These are phyloP conservation scores for Patella pellucida DNA, from an alignment of 2,888 invertebrate genomes.

Conservation along the genomic window DNA sequence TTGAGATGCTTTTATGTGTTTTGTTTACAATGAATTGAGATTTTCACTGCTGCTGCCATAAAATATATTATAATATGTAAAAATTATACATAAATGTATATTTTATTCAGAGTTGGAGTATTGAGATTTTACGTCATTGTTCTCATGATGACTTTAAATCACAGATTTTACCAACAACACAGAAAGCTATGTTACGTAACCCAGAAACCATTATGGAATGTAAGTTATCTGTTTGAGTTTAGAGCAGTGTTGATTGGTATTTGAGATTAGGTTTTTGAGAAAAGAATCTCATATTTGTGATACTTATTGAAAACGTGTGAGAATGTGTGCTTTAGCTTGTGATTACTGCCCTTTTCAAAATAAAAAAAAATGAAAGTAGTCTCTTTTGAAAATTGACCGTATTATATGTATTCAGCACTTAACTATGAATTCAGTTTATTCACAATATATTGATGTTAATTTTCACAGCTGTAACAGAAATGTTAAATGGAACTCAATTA, in stretches of 20 bases:
- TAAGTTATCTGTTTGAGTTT: constrained; percentile 35
- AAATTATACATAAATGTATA: not conserved
- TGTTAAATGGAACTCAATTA: constrained; percentile 80
- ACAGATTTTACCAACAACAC: constrained; percentile 84
- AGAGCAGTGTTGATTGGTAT: too few species aligned
- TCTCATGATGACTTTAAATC: constrained; percentile 78
- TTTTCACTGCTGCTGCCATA: not conserved
- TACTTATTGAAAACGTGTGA: too few species aligned
- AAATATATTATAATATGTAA: constrained; percentile 14
- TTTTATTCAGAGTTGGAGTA: constrained; percentile 48
- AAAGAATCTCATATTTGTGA: too few species aligned
- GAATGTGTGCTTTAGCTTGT: too few species aligned
- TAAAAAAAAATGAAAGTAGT: too few species aligned
- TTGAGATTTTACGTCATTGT: constrained; percentile 56
- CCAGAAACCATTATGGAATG: constrained; percentile 86
- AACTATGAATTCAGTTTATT: too few species aligned
- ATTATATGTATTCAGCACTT: too few species aligned
- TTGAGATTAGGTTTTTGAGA: too few species aligned
- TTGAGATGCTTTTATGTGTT: too few species aligned
- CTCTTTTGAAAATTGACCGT: too few species aligned
- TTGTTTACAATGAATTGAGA: too few species aligned
- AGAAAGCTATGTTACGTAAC: constrained; percentile 91
- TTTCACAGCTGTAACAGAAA: constrained; percentile 77
- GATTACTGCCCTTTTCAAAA: too few species aligned
- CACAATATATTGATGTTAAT: not conserved